Base-by-base conservation (phyloP, 92 coral and sea anemone species). In the Pocillopora grandis region DNA sequence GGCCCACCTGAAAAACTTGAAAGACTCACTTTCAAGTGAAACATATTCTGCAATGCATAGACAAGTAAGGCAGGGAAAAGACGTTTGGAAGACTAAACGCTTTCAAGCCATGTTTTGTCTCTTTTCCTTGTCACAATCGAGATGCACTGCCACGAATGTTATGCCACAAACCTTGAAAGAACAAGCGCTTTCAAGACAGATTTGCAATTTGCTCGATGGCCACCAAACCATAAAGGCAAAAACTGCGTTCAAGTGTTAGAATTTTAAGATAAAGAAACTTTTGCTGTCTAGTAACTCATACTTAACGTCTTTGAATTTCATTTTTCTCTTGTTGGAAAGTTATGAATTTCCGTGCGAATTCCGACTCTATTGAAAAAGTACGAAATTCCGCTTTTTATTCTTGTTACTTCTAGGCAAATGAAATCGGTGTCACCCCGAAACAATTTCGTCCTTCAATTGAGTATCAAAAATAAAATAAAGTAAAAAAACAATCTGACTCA, bases 21-120 rank as follows among this genome's bases (percentile, higher is more conserved):
- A 74, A 83, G 86, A 73, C 55, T 12, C 23, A 18, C 86, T 83
- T 83, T 83, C 86, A 83, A 83, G 86, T 62, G 15, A 21, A 15
- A 20, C 1, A 10, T 58, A 59, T 63, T 59, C 64, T 76, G 80
- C 80, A 31, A 59, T 77, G 33, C 58, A 63, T 56, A 19, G 76
- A 68, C 17, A 12, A 17, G 21, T 10, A 15, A 12, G 33, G 1
- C 37, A 12, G 11, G 59, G 48, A 69, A 52, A 72, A 37, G 59
- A 72, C 70, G 66, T 73, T 83, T 83, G 86, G 55, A 83, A 83
- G 86, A 81, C 60, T 3, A 14, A 15, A 23, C 86, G 33, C 86
- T 83, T 83, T 75, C 79, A 83, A 74, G 86, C 20, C 80, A 62
- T 65, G 9, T 20, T 17, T 17, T n/a, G 72, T 37, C 21, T 69